Evolutionary conservation across 2,888 invertebrate genomes (phyloP).

Genomic region (Sarcophaga caerulescens): DNA sequence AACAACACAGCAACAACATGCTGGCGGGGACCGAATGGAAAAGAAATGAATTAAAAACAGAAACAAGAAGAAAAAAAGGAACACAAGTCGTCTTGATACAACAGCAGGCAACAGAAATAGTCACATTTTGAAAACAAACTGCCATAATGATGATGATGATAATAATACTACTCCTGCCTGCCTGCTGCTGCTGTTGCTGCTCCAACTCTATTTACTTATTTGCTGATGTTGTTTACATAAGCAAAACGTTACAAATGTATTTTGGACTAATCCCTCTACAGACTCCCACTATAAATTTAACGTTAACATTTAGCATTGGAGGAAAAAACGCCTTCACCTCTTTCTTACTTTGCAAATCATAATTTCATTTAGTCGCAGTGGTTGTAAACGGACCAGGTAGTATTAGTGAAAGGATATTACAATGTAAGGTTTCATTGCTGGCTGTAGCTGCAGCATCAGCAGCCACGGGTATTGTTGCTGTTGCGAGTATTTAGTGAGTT

Average conservation of each 20-base stretch:
- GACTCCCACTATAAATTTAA: not conserved
- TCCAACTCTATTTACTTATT: not conserved
- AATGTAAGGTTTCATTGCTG: constrained; percentile 1
- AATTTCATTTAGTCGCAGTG: not conserved
- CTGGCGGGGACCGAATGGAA: not conserved
- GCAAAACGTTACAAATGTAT: constrained; percentile 48
- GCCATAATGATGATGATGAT: not conserved
- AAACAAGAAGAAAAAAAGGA: not conserved
- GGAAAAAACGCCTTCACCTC: not conserved
- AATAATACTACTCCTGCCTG: not conserved
- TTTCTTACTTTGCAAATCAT: not conserved
- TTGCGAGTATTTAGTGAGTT: constrained; percentile 45
- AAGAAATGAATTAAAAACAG: not conserved
- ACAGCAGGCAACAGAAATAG: constrained; percentile 34
- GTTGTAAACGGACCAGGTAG: constrained; percentile 33
- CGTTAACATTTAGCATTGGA: not conserved
- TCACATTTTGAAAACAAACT: constrained; percentile 40
- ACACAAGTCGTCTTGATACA: constrained; percentile 34
- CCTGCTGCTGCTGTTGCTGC: not conserved
- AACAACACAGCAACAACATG: not conserved
- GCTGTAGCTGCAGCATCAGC: not conserved
- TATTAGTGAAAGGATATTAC: constrained; percentile 18
- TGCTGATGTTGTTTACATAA: constrained; percentile 49
- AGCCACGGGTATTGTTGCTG: not conserved
- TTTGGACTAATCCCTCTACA: constrained; percentile 37